phyloP scores from a whole-genome alignment of 1,140 invertebrate genomes.

The Halotydeus destructor region DNA sequence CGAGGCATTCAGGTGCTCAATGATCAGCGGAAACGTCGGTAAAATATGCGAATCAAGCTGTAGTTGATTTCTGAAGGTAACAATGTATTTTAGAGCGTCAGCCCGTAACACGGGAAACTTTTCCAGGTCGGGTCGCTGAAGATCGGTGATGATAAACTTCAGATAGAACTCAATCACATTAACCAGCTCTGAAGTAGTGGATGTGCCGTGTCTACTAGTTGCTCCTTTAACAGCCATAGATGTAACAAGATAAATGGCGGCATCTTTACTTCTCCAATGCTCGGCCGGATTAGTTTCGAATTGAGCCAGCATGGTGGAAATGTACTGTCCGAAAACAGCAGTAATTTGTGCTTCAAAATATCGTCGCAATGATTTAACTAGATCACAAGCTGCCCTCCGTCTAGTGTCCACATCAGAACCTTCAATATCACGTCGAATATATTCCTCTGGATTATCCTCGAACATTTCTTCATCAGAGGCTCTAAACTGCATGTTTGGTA shows the following conservation, averaged over 20 bases:
- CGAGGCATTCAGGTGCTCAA: constrained; percentile 47
- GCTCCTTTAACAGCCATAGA: constrained; percentile 74
- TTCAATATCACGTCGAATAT: constrained; percentile 88
- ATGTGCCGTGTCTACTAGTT: constrained; percentile 69
- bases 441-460: constrained; percentile 95
- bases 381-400: constrained; percentile 78
- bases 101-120: constrained; percentile 75
- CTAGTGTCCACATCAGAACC: constrained; percentile 94
- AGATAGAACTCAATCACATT: constrained; percentile 67
- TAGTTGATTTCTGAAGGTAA: constrained; percentile 71
- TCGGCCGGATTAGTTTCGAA: constrained; percentile 47
- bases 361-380: constrained; percentile 67
- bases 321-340: constrained; percentile 71
- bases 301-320: constrained; percentile 38
- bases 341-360: constrained; percentile 83
- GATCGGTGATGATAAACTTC: constrained; percentile 60
- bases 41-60: constrained; percentile 54
- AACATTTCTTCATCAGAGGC: constrained; percentile 85
- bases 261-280: constrained; percentile 85
- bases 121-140: constrained; percentile 39
- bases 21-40: constrained; percentile 47
- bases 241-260: constrained; percentile 83
- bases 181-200: constrained; percentile 67
- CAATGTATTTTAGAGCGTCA: constrained; percentile 83
- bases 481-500: constrained; percentile 92